A percentile compares a stretch with the other conserved stretches of the same genome.
Evolutionary conservation across 2,888 invertebrate species (phyloP).

Genomic region (Baronia brevicornis): DNA sequence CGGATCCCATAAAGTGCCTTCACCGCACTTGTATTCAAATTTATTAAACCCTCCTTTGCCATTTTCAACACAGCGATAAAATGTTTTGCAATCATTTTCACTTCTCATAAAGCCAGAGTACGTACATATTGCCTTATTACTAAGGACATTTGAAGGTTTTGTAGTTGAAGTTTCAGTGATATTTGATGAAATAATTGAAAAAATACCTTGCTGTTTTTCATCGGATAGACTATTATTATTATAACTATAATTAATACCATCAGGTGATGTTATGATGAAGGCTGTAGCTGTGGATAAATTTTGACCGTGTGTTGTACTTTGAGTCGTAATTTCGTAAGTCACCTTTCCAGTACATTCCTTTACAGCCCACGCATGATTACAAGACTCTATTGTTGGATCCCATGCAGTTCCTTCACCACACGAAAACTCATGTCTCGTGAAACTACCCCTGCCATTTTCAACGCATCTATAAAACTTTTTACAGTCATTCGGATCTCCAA

Average conservation of each 20-base stretch:
- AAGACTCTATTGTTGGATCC: constrained; percentile 72
- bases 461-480: constrained; percentile 82
- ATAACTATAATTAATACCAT: neutral
- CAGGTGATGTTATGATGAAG: constrained; percentile 3
- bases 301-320: too few species aligned
- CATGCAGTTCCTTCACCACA: constrained; percentile 78
- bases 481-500: constrained; percentile 72
- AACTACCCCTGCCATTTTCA: constrained; percentile 52
- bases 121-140: constrained; percentile 11
- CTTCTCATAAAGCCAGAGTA: constrained; percentile 77
- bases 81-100: constrained; percentile 76
- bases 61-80: constrained; percentile 79
- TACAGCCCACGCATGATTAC: constrained; percentile 75
- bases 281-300: neutral
- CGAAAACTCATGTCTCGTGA: constrained; percentile 67
- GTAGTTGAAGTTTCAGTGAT: constrained; percentile 2
- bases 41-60: constrained; percentile 59
- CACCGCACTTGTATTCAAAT: constrained; percentile 75
- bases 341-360: constrained; percentile 29
- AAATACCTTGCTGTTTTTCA: neutral
- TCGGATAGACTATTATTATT: constrained; percentile 1
- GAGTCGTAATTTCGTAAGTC: constrained; percentile 1
- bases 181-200: neutral
- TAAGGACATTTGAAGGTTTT: neutral
- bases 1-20: constrained; percentile 78